Evolutionary conservation across 2,113 vertebrate genomes (phyloP).

Genomic region (Brachirus orientalis): DNA sequence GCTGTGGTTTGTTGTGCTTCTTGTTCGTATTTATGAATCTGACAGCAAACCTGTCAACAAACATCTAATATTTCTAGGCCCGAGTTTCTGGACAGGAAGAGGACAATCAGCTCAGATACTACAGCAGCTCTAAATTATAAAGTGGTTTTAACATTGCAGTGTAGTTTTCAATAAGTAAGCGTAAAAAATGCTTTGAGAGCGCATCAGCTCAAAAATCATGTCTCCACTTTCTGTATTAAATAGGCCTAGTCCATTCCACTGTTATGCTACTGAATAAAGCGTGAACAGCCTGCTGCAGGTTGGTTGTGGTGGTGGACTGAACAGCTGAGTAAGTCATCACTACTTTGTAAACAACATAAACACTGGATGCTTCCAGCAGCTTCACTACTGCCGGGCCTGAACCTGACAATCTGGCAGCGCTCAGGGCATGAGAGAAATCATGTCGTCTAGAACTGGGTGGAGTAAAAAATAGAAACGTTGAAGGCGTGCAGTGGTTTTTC

Average conservation of each 20-base stretch:
- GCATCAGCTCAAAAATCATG: background rate
- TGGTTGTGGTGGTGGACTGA: conserved; percentile 10
- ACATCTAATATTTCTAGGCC: conserved; percentile 16
- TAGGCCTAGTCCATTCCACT: background rate
- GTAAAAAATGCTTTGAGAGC: background rate
- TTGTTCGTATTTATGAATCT: conserved; percentile 4
- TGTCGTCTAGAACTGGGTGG: conserved; percentile 4
- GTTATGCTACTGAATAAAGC: conserved; percentile 17
- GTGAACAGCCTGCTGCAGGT: conserved; percentile 12
- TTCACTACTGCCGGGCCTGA: conserved; percentile 15
- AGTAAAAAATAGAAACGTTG: background rate
- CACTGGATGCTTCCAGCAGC: conserved; percentile 64
- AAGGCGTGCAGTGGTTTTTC: background rate
- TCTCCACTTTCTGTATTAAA: background rate
- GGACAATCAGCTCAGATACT: background rate
- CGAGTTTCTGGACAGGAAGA: conserved; percentile 28
- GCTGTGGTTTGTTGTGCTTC: background rate
- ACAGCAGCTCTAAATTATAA: background rate
- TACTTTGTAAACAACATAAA: conserved; percentile 53
- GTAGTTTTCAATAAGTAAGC: background rate
- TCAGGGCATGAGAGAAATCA: conserved; percentile 18
- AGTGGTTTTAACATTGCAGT: background rate
- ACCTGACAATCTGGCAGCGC: conserved; percentile 42
- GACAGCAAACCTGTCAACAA: conserved; percentile 29
- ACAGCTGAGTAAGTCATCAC: conserved; percentile 71